Evolutionary conservation across 2,113 vertebrate species (phyloP).

Genomic region (Crocuta crocuta): DNA sequence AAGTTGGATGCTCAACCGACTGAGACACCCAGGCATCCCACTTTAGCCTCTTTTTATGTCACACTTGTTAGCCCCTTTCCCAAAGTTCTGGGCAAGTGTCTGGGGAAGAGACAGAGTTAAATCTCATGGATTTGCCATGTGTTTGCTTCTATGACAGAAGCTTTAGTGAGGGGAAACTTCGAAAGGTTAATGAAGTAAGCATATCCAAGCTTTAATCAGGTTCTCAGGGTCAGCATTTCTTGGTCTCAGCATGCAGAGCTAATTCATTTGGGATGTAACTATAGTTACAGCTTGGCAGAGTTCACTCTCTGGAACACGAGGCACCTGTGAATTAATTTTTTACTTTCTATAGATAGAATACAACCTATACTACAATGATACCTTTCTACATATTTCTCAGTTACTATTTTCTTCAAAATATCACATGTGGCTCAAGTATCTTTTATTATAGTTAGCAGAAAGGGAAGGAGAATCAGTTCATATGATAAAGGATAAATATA

Average conservation of each 20-base stretch:
- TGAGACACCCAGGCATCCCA: no score
- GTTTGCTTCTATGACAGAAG: constrained; percentile 49
- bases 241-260: constrained; percentile 25
- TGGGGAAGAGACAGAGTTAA: not conserved
- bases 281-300: constrained; percentile 41
- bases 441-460: not conserved
- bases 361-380: not conserved
- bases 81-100: not conserved
- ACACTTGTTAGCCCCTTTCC: not conserved
- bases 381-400: not conserved
- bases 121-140: constrained; percentile 6
- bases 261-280: constrained; percentile 55
- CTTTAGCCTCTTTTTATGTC: not conserved
- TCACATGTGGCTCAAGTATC: not conserved
- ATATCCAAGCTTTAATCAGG: constrained; percentile 54
- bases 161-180: not conserved
- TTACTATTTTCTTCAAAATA: not conserved
- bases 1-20: no score
- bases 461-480: not conserved
- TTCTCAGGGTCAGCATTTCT: constrained; percentile 19
- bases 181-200: constrained; percentile 66
- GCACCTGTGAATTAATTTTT: not conserved
- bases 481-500: not conserved
- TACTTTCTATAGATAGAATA: constrained; percentile 23
- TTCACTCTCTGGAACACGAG: constrained; percentile 2